Base-by-base conservation (phyloP, 2,113 vertebrate genomes). In the Cepphus grylle region DNA sequence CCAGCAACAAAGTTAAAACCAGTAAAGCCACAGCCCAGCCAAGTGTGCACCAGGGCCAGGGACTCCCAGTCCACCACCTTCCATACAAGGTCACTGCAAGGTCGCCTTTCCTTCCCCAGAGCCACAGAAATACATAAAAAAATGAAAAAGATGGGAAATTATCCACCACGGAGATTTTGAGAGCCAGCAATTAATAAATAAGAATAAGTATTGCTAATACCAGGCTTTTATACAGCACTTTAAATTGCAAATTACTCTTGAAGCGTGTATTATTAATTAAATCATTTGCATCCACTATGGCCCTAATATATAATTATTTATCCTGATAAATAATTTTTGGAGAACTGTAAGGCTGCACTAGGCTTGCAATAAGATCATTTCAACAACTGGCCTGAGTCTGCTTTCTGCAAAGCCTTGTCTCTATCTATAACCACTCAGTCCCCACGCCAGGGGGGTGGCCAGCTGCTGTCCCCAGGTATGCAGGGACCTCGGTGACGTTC, bases 141-240 rank as follows among this genome's bases (percentile, higher is more conserved):
- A 93, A 52, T 61, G 8, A 3, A 86, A 90, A 90, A 67, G 40
- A 63, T 6, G 30, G 49, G 70, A 58, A 95, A 87, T 96, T 88
- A 95, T 74, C 93, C 82, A 93, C 89, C 87, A 77, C 52, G 85
- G 94, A 96, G 82, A 91, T 76, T 45, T 8, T 1, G 81, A 94
- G 80, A 94, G 91, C 65, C 80, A 61, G 88, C 56, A 92, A 95
- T 94, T 97, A 96, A 96, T 96, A 96, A 96, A 97, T 95, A 96
- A 96, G 90, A 94, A 91, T 88, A 88, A 97, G 58, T 90, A 81
- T 83, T 63, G 70, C 91, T 96, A 94, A 93, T 92, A 85, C 38
- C 3, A 2, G 77, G 79, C 77, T 95, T 94, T 90, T 61, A 88
- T n/a, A 47, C 27, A 73, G 93, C 83, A 69, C 65, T 97, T 96